A percentile compares a stretch with the other conserved stretches of the same genome.
Evolutionary conservation across 2,113 vertebrate genomes (phyloP).

Genomic region (Gobiocypris rarus): DNA sequence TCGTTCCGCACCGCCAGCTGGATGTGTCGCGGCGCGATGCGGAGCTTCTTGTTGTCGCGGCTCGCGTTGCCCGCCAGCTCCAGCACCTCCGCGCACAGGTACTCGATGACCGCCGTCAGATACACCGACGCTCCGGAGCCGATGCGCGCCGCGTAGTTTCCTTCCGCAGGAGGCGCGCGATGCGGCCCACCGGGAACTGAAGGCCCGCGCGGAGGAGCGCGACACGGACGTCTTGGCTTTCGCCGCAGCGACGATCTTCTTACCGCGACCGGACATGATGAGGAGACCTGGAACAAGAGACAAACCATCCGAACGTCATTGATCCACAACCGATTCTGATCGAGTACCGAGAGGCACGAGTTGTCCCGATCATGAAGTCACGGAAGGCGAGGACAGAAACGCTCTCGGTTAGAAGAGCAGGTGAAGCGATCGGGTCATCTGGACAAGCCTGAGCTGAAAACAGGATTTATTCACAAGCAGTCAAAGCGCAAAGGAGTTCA

Average conservation of each 20-base stretch:
- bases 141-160: constrained; percentile 65
- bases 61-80: constrained; percentile 79
- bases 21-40: constrained; percentile 46
- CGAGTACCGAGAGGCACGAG: too few species aligned
- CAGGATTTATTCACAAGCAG: too few species aligned
- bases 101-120: constrained; percentile 77
- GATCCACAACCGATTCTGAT: too few species aligned
- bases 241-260: constrained; percentile 37
- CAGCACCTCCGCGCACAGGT: constrained; percentile 77
- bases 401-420: too few species aligned
- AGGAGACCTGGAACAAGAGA: too few species aligned
- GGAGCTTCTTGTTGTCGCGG: constrained; percentile 74
- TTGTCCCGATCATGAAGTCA: too few species aligned
- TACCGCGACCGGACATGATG: constrained; percentile 78
- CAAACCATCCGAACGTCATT: too few species aligned
- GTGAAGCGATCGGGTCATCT: too few species aligned
- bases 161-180: constrained; percentile 71
- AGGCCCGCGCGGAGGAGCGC: constrained; percentile 71
- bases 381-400: too few species aligned
- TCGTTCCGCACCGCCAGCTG: constrained; percentile 78
- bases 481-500: too few species aligned
- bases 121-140: constrained; percentile 71
- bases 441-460: too few species aligned
- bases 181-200: constrained; percentile 76
- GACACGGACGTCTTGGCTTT: constrained; percentile 52